Percentiles rank a stretch among this genome's conserved stretches.
These are phyloP conservation scores for Orientallactaga bullata DNA, from an alignment of 2,113 vertebrate genomes.

Conservation along the genomic window DNA sequence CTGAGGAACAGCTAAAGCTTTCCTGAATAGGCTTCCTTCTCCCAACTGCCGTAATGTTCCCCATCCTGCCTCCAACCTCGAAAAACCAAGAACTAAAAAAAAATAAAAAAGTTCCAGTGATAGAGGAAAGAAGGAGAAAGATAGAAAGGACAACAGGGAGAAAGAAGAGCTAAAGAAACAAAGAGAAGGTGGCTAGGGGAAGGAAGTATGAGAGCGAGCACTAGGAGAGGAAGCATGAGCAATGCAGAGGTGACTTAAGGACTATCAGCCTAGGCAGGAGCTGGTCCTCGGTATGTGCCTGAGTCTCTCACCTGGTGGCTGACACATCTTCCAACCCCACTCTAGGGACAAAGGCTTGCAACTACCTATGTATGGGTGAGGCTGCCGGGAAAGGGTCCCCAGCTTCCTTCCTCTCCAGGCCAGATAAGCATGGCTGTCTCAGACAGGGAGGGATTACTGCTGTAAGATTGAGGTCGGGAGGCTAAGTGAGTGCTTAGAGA, in stretches of 20 bases:
- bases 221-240: not conserved
- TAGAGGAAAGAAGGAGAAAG: not conserved
- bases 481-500: slow-evolving; percentile 41
- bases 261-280: not conserved
- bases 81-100: not conserved
- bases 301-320: not conserved
- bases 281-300: not conserved
- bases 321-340: not conserved
- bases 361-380: not conserved
- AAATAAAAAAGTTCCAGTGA: not conserved
- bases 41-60: no score
- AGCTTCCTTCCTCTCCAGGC: not conserved
- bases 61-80: no score
- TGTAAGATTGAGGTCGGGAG: slow-evolving; percentile 67
- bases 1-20: no score
- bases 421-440: slow-evolving; percentile 22
- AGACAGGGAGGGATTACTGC: slow-evolving; percentile 60
- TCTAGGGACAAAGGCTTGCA: not conserved
- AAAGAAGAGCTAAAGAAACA: no score
- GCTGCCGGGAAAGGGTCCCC: not conserved
- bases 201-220: not conserved
- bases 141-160: not conserved
- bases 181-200: slow-evolving; percentile 12
- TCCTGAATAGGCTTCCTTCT: no score
- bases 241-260: not conserved